Percentiles rank a stretch among this genome's conserved stretches.
These are phyloP conservation scores for Epicampocera succincta DNA, from an alignment of 2,888 invertebrate genomes.

Conservation along the genomic window DNA sequence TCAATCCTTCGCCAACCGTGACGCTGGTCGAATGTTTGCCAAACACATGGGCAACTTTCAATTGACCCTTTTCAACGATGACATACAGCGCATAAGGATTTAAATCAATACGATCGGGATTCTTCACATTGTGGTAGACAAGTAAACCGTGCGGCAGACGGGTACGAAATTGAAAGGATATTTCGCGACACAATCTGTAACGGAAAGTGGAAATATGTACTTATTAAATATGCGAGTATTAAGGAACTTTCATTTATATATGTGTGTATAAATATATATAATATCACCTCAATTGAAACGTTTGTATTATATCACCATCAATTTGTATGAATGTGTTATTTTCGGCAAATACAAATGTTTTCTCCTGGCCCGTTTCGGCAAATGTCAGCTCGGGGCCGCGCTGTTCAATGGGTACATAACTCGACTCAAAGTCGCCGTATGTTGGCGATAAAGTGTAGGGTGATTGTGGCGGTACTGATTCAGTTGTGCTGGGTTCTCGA, in stretches of 20 bases:
- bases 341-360: conserved; percentile 95
- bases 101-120: conserved; percentile 89
- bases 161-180: conserved; percentile 94
- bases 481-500: conserved; percentile 82
- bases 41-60: conserved; percentile 95
- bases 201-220: no score
- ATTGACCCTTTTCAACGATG: conserved; percentile 94
- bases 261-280: background rate
- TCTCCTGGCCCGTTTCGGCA: conserved; percentile 91
- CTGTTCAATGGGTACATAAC: conserved; percentile 88
- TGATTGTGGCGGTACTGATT: conserved; percentile 76
- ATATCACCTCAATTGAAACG: conserved; percentile 92
- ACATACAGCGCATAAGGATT: conserved; percentile 95
- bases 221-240: no score
- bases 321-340: conserved; percentile 95
- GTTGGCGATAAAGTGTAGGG: conserved; percentile 75
- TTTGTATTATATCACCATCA: conserved; percentile 93
- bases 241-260: no score
- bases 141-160: conserved; percentile 92
- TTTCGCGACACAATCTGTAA: conserved; percentile 90
- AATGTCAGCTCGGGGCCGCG: conserved; percentile 91
- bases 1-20: conserved; percentile 93
- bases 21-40: conserved; percentile 91
- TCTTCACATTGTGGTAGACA: conserved; percentile 95
- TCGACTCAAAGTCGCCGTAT: conserved; percentile 76